phyloP scores from a whole-genome alignment of 2,113 vertebrate species.

The Tetrao urogallus region DNA sequence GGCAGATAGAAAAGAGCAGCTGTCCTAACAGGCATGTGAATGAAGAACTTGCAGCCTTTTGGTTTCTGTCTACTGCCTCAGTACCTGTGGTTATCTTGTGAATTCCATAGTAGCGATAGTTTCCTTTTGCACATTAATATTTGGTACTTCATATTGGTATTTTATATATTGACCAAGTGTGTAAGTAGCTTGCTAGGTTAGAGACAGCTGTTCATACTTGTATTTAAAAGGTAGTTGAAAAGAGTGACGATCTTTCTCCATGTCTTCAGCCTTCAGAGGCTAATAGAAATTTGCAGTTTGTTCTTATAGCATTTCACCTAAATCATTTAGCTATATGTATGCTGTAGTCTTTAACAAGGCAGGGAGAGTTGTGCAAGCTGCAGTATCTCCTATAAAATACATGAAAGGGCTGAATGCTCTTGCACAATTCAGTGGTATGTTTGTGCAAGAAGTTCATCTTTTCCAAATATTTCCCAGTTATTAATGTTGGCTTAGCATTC shows the following conservation, averaged over 20 bases:
- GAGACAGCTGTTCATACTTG: neutral
- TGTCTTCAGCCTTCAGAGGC: neutral
- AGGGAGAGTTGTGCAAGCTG: neutral
- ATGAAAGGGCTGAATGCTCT: neutral
- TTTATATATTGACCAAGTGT: neutral
- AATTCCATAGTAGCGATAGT: neutral
- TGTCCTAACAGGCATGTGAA: neutral
- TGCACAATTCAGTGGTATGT: neutral
- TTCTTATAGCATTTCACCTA: neutral
- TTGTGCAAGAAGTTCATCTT: neutral
- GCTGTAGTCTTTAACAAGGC: neutral
- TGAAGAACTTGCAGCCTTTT: neutral
- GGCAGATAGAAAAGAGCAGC: neutral
- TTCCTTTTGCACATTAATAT: neutral
- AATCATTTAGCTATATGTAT: neutral
- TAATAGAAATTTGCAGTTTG: neutral
- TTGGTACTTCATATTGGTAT: neutral
- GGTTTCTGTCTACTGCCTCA: neutral
- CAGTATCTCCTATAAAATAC: neutral
- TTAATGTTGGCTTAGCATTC: constrained; percentile 22
- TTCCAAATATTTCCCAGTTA: neutral
- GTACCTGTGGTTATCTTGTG: neutral
- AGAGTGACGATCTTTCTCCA: neutral
- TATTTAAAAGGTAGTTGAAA: neutral
- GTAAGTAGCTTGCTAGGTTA: neutral